Conservation (phyloP, 1,140 invertebrate genomes). For the Listronotus oregonensis region DNA sequence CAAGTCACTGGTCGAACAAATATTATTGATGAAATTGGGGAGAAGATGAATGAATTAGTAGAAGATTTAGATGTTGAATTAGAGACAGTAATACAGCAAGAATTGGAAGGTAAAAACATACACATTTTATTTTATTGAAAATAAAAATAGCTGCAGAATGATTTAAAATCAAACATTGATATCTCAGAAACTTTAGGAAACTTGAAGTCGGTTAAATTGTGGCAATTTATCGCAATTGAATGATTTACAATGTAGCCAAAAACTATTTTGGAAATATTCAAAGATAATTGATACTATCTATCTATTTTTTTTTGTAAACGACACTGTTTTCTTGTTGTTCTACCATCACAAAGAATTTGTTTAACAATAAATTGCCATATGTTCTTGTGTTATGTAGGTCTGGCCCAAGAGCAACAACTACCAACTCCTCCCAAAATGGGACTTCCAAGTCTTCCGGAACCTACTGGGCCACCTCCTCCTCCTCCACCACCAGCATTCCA, state of each 20-base stretch:
- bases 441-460: slow-evolving; percentile 72
- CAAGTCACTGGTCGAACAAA: slow-evolving; percentile 58
- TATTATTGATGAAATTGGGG: slow-evolving; percentile 83
- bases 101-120: slow-evolving; percentile 51
- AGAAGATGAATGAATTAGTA: slow-evolving; percentile 81
- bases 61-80: slow-evolving; percentile 77
- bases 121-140: not conserved
- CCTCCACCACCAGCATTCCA: slow-evolving; percentile 62
- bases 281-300: too few species aligned
- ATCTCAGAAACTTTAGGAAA: too few species aligned
- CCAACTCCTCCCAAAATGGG: slow-evolving; percentile 54
- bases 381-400: slow-evolving; percentile 29
- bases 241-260: too few species aligned
- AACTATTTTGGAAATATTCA: too few species aligned
- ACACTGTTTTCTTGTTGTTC: too few species aligned
- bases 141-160: too few species aligned
- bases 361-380: too few species aligned
- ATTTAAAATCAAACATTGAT: too few species aligned
- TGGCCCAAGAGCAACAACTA: slow-evolving; percentile 52
- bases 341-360: too few species aligned
- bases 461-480: slow-evolving; percentile 74
- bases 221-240: too few species aligned
- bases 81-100: slow-evolving; percentile 67
- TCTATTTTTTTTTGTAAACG: too few species aligned
- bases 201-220: too few species aligned